Evolutionary conservation across 1,140 invertebrate genomes (phyloP), one percentile per base, ranked within the genome.

Genomic region (Caenorhabditis brenneri): DNA sequence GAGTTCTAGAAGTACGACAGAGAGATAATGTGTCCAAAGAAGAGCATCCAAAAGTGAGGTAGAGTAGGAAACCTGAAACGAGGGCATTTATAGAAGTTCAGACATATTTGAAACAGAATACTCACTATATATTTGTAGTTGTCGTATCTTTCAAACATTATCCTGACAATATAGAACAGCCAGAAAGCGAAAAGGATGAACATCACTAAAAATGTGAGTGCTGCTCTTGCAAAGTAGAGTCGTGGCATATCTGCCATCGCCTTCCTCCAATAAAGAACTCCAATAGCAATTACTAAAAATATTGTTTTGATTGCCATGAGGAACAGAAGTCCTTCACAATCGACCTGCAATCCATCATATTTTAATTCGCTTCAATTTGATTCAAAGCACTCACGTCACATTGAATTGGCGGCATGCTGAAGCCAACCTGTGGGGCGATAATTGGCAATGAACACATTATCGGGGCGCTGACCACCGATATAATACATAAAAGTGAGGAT

Each of bases 101-200:
- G 24, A 51, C 49, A 29, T 1, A 1, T 22, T 27, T 55, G 22
- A 9, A 55, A 51, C 49, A 1, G 29, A 83, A 36, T 97, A 86
- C 94, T 94, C 2, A 98, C 96, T 88, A 97, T 93, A 65, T 94
- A 94, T 74, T 87, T 83, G 84, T 89, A 89, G 42, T 80, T 84
- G 10, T 85, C 85, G 46, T 89, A 82, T 81, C 91, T 88, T 89
- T 92, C 90, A 85, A 93, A 83, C 86, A 96, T 94, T 19, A 86
- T 86, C 93, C 97, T 94, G 55, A 97, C 95, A 88, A 96, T 94
- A 90, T 98, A 99, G 91, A 99, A 99, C 0, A 99, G 92, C 97
- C 97, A 99, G 92, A 97, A 96, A 81, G 95, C 95, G 90, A 96
- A 95, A 15, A 98, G 93, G 69, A 96, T 94, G n/a, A 97, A 85